phyloP scores from a whole-genome alignment of 1,140 invertebrate genomes.

The Heliconius himera region DNA sequence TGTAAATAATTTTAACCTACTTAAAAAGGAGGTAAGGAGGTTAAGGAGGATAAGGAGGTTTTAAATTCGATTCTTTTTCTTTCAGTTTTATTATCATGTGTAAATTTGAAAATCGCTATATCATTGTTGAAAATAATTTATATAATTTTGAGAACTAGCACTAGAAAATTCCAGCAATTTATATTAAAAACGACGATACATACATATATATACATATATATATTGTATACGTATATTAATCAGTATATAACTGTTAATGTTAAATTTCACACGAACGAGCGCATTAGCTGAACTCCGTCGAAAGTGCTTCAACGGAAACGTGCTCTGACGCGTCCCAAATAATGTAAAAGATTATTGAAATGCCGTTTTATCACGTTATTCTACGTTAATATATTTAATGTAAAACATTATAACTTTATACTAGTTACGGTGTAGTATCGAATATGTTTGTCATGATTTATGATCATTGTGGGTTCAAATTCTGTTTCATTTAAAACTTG shows the following conservation, averaged over 20 bases:
- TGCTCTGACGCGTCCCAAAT: slow-evolving; percentile 56
- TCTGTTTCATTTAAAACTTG: neutral
- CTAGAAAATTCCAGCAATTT: neutral
- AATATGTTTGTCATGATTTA: neutral
- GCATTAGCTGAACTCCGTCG: slow-evolving; percentile 60
- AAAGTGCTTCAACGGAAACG: slow-evolving; percentile 52
- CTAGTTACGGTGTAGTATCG: neutral
- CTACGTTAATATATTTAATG: neutral
- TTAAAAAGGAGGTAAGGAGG: too few relatives aligned
- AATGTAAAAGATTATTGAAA: slow-evolving; percentile 62
- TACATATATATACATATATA: too few relatives aligned
- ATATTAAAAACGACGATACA: neutral
- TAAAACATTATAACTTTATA: neutral
- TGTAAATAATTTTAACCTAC: too few relatives aligned
- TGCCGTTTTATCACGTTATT: neutral
- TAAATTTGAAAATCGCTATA: too few relatives aligned
- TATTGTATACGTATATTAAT: slow-evolving; percentile 57
- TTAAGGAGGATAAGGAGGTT: too few relatives aligned
- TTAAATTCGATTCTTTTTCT: too few relatives aligned
- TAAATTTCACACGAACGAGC: slow-evolving; percentile 54
- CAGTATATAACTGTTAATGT: slow-evolving; percentile 54
- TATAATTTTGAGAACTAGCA: too few relatives aligned
- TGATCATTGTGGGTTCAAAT: neutral
- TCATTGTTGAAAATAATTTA: too few relatives aligned
- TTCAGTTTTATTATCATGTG: too few relatives aligned